Evolutionary conservation across 2,888 invertebrate species (phyloP), one percentile per base, ranked within the genome.

Genomic region (Lasioglossum leucozonium): DNA sequence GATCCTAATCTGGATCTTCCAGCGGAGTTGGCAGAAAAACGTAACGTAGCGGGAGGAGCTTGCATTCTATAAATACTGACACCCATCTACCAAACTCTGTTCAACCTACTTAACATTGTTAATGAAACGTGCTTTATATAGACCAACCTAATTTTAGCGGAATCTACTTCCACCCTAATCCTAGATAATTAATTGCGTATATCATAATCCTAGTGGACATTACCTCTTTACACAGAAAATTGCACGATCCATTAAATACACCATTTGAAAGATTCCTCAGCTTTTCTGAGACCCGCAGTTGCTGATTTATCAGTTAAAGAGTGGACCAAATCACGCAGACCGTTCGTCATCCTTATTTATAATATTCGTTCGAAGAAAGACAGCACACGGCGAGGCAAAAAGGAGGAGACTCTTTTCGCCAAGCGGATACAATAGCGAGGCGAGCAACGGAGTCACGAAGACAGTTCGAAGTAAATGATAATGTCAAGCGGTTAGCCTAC

Each of bases 401-500:
- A 62, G 34, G 37, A 37, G 37, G 67, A 37, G 37, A 67, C 10
- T 34, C 34, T 67, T 67, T 67, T 37, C 34, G 67, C 67, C 34
- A 34, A 4, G 67, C 37, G 34, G 37, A 67, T 13, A 47, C 58
- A 65, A 65, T 40, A 37, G 13, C 69, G 18, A n/a, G 18, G 34
- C 37, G 26, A 65, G 13, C 42, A 58, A 47, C 18, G 8, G n/a
- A 58, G 37, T 37, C 40, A 79, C 51, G 40, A 71, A 40, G 42
- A 72, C 47, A 34, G 77, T 75, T 26, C 34, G 4, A n/a, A 47
- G 79, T 79, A 55, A 84, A 88, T 84, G 86, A 88, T 82, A 87
- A 87, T 82, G 88, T 84, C 81, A 88, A 82, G 74, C 84, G 72
- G 77, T 83, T 78, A 65, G 74, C 75, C 78, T 58, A 77, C 58